Conservation (phyloP, 2,797 vertebrate species). For the Hippopotamyrus pictus region DNA sequence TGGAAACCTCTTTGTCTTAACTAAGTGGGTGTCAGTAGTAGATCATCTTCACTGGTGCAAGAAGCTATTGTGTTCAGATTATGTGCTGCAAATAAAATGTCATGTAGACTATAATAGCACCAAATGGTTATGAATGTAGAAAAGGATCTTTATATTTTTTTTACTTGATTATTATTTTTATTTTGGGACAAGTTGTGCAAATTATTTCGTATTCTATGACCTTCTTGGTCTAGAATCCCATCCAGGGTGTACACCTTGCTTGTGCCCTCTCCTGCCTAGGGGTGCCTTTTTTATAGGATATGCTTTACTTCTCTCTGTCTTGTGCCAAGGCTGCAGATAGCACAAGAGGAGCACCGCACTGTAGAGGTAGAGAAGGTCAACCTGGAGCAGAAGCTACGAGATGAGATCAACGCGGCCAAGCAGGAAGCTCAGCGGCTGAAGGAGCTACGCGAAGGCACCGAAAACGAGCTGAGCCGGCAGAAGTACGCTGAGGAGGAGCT, state of each 20-base stretch:
- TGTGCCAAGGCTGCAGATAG: constrained; percentile 76
- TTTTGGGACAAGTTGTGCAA: not conserved
- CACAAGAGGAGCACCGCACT: constrained; percentile 91
- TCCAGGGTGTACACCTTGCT: not conserved
- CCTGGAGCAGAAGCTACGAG: constrained; percentile 92
- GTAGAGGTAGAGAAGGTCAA: constrained; percentile 97
- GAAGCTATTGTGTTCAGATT: not conserved
- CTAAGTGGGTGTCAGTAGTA: not conserved
- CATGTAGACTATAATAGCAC: not conserved
- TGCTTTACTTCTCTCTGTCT: not conserved
- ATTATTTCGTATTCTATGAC: not conserved
- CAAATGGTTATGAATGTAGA: not conserved
- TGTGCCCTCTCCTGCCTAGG: not conserved
- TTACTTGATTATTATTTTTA: too few species aligned
- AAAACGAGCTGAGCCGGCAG: constrained; percentile 89
- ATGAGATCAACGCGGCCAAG: constrained; percentile 91
- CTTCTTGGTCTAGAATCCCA: not conserved
- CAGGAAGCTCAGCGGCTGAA: constrained; percentile 88
- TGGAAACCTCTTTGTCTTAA: not conserved
- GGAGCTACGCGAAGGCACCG: constrained; percentile 87
- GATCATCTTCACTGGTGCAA: not conserved
- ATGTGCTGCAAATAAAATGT: not conserved
- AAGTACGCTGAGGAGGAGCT: constrained; percentile 67
- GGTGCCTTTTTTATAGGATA: not conserved
- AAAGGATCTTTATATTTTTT: not conserved